Conservation (phyloP, 2,888 invertebrate genomes). For the Callimorpha dominula region DNA sequence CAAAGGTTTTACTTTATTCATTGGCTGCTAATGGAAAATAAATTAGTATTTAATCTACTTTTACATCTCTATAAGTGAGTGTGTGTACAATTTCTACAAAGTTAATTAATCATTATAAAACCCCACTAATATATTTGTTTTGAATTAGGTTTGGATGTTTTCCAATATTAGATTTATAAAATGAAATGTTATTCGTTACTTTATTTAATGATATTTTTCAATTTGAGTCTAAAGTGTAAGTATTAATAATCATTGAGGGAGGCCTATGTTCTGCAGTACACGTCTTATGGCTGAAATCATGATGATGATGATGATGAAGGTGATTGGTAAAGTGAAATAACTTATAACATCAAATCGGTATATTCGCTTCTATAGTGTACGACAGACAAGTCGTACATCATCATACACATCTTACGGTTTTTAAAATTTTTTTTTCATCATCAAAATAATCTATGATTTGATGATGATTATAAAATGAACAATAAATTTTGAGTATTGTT, state of each 20-base stretch:
- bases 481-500: too few relatives aligned
- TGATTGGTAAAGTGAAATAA: neutral
- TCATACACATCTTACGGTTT: too few relatives aligned
- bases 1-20: neutral
- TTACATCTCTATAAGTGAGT: conserved; percentile 2
- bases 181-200: neutral
- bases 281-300: too few relatives aligned
- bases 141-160: neutral
- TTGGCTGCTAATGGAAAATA: conserved; percentile 19
- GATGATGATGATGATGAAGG: neutral
- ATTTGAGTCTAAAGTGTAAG: neutral
- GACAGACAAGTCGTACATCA: neutral
- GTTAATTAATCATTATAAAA: neutral
- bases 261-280: too few relatives aligned
- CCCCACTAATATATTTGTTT: neutral
- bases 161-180: neutral
- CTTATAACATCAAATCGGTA: neutral
- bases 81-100: neutral
- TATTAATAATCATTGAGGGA: neutral
- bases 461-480: too few relatives aligned
- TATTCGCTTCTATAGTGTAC: neutral
- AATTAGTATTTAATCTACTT: conserved; percentile 13
- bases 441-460: too few relatives aligned
- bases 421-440: too few relatives aligned
- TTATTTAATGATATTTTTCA: too few relatives aligned